phyloP scores from a whole-genome alignment of 2,888 invertebrate species.

The Timema cristinae region DNA sequence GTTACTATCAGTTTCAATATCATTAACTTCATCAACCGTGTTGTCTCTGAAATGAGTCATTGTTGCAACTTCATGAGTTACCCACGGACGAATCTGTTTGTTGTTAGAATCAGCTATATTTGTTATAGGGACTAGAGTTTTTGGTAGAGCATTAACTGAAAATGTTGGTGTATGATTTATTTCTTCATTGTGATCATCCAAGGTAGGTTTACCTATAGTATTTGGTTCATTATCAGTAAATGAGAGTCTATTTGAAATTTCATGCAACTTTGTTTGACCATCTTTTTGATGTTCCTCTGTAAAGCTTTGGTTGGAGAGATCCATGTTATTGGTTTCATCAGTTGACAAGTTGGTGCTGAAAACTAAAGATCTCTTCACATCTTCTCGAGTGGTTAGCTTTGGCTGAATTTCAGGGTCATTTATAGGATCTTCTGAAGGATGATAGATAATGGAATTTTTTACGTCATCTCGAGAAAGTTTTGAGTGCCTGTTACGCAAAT shows the following conservation, averaged over 20 bases:
- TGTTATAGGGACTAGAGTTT: background rate
- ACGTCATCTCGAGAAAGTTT: slow-evolving; percentile 84
- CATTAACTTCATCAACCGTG: slow-evolving; percentile 48
- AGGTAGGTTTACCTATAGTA: background rate
- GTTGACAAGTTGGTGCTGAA: slow-evolving; percentile 17
- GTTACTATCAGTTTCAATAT: slow-evolving; percentile 37
- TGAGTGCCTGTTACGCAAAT: slow-evolving; percentile 85
- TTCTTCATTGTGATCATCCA: background rate
- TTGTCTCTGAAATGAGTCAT: slow-evolving; percentile 42
- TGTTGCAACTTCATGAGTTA: slow-evolving; percentile 55
- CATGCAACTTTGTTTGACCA: too few relatives aligned
- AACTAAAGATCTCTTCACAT: slow-evolving; percentile 24
- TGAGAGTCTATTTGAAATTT: too few relatives aligned
- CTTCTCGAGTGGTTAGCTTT: slow-evolving; percentile 16
- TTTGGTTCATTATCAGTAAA: too few relatives aligned
- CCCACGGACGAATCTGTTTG: slow-evolving; percentile 45
- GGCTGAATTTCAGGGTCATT: slow-evolving; percentile 55
- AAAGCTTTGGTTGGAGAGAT: background rate
- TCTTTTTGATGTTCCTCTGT: too few relatives aligned
- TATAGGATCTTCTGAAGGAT: slow-evolving; percentile 79
- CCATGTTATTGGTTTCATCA: background rate
- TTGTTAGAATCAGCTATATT: too few relatives aligned
- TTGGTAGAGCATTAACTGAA: background rate
- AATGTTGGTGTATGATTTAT: too few relatives aligned
- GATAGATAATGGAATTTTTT: slow-evolving; percentile 81